A percentile compares a stretch with the other conserved stretches of the same genome.
These are phyloP conservation scores for Atethmia centrago DNA, from an alignment of 2,888 invertebrate species.

Conservation along the genomic window DNA sequence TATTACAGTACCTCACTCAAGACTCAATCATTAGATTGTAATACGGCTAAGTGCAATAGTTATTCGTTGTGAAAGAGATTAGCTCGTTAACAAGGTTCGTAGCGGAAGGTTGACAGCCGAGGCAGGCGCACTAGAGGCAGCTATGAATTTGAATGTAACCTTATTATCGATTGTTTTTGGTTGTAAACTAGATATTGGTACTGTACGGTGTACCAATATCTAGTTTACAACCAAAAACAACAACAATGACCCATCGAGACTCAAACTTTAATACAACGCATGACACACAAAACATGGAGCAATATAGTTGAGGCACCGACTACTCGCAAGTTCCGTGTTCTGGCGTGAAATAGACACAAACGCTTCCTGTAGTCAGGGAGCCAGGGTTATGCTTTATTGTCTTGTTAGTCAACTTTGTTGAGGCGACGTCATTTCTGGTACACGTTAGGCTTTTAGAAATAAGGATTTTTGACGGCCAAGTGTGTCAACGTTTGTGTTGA, in stretches of 20 bases:
- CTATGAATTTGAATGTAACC: background rate
- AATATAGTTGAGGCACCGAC: constrained; percentile 45
- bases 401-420: constrained; percentile 81
- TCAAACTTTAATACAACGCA: constrained; percentile 27
- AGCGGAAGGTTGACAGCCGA: background rate
- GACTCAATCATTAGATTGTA: too few species aligned
- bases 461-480: background rate
- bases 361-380: constrained; percentile 75
- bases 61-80: too few species aligned
- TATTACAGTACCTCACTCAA: too few species aligned
- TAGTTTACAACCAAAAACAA: background rate
- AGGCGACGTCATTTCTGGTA: constrained; percentile 68
- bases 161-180: too few species aligned
- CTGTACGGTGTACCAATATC: too few species aligned
- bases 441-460: constrained; percentile 34
- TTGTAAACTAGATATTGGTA: too few species aligned
- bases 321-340: constrained; percentile 57
- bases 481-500: background rate
- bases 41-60: background rate
- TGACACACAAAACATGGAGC: constrained; percentile 34
- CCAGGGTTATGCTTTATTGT: constrained; percentile 82
- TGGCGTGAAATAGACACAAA: constrained; percentile 79
- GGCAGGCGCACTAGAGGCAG: background rate
- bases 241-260: background rate
- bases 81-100: background rate